Conservation (phyloP, 2,113 vertebrate species). For the Pluvianellus socialis region DNA sequence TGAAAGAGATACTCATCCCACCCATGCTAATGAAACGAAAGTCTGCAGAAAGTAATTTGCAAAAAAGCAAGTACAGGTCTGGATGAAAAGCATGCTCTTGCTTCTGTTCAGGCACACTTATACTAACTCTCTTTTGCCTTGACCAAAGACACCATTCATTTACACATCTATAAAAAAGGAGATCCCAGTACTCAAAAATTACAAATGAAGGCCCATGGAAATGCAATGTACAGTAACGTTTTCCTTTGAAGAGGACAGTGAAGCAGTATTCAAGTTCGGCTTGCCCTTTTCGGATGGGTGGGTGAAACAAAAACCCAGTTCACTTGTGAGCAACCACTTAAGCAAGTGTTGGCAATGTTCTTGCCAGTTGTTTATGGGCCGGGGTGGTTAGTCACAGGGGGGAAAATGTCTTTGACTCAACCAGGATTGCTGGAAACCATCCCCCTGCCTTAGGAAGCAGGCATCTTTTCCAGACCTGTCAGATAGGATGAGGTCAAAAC, state of each 20-base stretch:
- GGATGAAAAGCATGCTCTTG: neutral
- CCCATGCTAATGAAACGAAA: neutral
- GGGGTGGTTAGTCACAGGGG: neutral
- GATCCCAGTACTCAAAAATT: neutral
- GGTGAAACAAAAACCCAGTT: neutral
- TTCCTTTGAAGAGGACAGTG: neutral
- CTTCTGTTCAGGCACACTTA: neutral
- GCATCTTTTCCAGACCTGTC: neutral
- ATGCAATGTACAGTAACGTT: neutral
- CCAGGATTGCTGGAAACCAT: neutral
- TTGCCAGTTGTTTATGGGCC: neutral
- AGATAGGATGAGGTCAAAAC: constrained; percentile 12
- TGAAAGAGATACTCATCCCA: neutral
- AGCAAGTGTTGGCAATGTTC: neutral
- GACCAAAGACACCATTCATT: neutral
- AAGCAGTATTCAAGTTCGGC: neutral
- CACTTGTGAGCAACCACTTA: neutral
- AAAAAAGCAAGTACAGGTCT: neutral
- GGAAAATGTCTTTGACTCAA: neutral
- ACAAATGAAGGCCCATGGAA: neutral
- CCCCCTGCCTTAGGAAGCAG: neutral
- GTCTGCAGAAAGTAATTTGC: neutral
- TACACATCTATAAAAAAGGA: neutral
- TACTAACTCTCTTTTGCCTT: neutral
- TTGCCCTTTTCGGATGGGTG: neutral